Evolutionary conservation across 2,888 invertebrate species (phyloP).

Genomic region (Troides helena): DNA sequence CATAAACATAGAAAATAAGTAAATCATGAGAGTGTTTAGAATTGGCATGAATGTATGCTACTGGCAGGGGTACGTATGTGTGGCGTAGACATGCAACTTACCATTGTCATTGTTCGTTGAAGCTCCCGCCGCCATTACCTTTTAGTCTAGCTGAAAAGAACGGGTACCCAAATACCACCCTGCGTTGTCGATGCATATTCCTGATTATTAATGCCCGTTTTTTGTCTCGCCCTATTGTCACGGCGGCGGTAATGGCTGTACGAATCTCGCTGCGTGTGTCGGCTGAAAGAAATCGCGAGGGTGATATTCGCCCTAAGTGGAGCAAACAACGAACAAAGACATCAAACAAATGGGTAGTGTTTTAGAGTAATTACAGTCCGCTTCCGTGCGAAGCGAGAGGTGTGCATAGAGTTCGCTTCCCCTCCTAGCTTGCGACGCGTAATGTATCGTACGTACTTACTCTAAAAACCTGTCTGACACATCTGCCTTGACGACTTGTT

Average conservation of each 20-base stretch:
- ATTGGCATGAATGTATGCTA: too few relatives aligned
- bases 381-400: slow-evolving; percentile 76
- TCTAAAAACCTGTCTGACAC: slow-evolving; percentile 35
- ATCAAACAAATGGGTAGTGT: slow-evolving; percentile 81
- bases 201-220: slow-evolving; percentile 78
- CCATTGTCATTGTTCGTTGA: slow-evolving; percentile 60
- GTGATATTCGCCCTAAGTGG: slow-evolving; percentile 76
- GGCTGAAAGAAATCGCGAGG: slow-evolving; percentile 68
- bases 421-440: slow-evolving; percentile 39
- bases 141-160: slow-evolving; percentile 51
- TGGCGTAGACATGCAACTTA: slow-evolving; percentile 40
- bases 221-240: slow-evolving; percentile 74
- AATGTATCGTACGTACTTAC: slow-evolving; percentile 49
- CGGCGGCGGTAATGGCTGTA: slow-evolving; percentile 63
- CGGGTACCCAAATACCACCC: slow-evolving; percentile 47
- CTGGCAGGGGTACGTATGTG: background rate
- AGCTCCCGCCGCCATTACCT: slow-evolving; percentile 63
- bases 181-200: slow-evolving; percentile 73
- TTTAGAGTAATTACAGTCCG: slow-evolving; percentile 79
- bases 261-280: slow-evolving; percentile 72
- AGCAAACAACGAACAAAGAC: slow-evolving; percentile 80
- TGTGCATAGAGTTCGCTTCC: slow-evolving; percentile 60
- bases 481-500: slow-evolving; percentile 34
- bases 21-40: too few relatives aligned
- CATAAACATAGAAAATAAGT: too few relatives aligned